phyloP scores from a whole-genome alignment of 2,888 invertebrate species.

The Copidosoma aretas region DNA sequence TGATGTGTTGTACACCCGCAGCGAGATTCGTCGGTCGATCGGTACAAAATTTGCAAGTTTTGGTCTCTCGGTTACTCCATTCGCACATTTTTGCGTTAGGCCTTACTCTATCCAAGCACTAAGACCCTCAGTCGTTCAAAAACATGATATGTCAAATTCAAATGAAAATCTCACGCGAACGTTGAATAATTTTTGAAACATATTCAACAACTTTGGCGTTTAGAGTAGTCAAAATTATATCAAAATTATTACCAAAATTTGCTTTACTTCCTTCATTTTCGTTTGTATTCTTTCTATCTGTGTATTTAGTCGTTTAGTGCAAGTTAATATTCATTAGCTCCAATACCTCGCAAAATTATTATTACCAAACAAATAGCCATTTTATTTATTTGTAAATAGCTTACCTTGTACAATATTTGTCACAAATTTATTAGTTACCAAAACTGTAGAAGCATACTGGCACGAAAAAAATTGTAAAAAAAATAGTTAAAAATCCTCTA shows the following conservation, averaged over 20 bases:
- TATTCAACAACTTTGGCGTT: conserved; percentile 15
- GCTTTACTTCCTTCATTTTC: conserved; percentile 22
- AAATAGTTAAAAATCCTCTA: conserved; percentile 23
- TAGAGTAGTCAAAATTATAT: conserved; percentile 35
- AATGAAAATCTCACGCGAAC: conserved; percentile 38
- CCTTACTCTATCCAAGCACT: conserved; percentile 60
- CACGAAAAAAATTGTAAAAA: conserved; percentile 22
- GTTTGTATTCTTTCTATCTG: conserved; percentile 9
- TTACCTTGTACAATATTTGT: conserved; percentile 9
- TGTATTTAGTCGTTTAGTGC: conserved; percentile 10
- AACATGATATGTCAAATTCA: conserved; percentile 39
- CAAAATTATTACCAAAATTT: conserved; percentile 37
- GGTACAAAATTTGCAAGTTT: conserved; percentile 12
- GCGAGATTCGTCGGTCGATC: conserved; percentile 41
- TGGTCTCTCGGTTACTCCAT: conserved; percentile 21
- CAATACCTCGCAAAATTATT: conserved; percentile 28
- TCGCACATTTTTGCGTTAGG: conserved; percentile 45
- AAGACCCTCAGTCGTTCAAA: conserved; percentile 48
- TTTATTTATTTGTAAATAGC: conserved; percentile 16
- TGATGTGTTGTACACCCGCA: conserved; percentile 13
- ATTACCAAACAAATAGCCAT: conserved; percentile 15
- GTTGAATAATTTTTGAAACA: conserved; percentile 13
- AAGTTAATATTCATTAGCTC: conserved; percentile 27
- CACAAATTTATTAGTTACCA: conserved; percentile 7
- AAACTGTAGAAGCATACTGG: conserved; percentile 5